These are phyloP conservation scores for Pelodiscus sinensis DNA, from an alignment of 2,113 vertebrate genomes.

Conservation along the genomic window DNA sequence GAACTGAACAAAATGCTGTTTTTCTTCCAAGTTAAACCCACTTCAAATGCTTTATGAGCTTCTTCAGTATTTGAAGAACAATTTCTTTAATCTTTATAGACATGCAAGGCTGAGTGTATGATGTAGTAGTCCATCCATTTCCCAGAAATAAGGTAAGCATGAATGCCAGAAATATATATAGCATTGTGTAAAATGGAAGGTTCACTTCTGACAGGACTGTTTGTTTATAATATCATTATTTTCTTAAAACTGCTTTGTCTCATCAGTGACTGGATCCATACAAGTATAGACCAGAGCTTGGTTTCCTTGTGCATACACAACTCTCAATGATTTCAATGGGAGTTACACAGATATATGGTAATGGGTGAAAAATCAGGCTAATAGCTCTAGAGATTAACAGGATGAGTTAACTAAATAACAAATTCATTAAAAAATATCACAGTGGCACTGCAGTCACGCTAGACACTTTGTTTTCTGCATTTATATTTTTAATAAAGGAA, in stretches of 20 bases:
- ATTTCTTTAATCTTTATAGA: constrained; percentile 48
- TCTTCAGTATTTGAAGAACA: constrained; percentile 38
- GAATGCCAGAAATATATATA: background rate
- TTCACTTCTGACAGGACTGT: background rate
- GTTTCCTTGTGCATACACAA: background rate
- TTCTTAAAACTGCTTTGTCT: background rate
- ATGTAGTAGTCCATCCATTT: constrained; percentile 12
- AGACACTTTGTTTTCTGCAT: background rate
- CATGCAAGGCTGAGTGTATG: background rate
- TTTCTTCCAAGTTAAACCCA: background rate
- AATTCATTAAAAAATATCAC: background rate
- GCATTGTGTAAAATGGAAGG: background rate
- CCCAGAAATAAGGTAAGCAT: background rate
- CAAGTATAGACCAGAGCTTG: background rate
- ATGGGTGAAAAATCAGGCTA: constrained; percentile 9
- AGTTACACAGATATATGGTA: background rate
- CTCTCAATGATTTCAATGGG: background rate
- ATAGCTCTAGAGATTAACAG: background rate
- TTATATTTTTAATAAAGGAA: background rate
- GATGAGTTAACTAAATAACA: background rate
- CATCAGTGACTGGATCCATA: background rate
- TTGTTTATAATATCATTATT: background rate
- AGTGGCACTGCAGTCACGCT: background rate
- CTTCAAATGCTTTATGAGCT: constrained; percentile 18
- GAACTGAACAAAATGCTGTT: constrained; percentile 19